phyloP scores from a whole-genome alignment of 23 tunicate species.

The Oikopleura vanhoeffeni region DNA sequence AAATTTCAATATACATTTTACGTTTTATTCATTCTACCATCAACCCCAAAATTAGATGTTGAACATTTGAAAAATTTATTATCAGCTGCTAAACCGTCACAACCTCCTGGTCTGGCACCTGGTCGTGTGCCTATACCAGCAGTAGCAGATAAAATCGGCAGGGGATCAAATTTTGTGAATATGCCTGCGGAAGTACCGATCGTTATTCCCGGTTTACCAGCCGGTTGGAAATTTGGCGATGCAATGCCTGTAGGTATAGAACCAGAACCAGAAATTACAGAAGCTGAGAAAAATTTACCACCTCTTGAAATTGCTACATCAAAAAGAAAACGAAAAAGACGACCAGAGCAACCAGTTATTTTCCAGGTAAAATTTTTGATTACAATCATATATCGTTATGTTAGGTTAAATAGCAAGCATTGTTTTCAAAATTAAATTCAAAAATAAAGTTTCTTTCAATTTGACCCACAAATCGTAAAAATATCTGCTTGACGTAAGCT shows the following conservation, averaged over 20 bases:
- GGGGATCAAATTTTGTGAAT: background rate
- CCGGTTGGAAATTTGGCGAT: constrained; percentile 10
- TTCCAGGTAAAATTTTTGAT: background rate
- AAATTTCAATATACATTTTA: no score
- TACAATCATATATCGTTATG: no score
- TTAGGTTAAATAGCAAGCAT: no score
- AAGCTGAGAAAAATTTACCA: background rate
- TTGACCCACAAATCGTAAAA: no score
- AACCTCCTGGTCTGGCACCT: background rate
- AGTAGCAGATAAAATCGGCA: background rate
- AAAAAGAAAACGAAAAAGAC: background rate
- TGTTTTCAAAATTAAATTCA: no score
- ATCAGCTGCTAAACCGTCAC: no score
- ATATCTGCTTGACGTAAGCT: no score
- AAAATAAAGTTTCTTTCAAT: no score
- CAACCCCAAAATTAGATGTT: no score
- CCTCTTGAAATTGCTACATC: background rate
- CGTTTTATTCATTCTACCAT: no score
- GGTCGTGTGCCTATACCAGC: background rate
- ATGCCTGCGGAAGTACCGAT: background rate
- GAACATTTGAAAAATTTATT: background rate
- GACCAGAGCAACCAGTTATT: background rate
- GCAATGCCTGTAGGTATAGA: background rate
- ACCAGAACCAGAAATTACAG: background rate
- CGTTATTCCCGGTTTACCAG: background rate